Evolutionary conservation across 2,113 vertebrate genomes (phyloP).

Genomic region (Mixornis gularis): DNA sequence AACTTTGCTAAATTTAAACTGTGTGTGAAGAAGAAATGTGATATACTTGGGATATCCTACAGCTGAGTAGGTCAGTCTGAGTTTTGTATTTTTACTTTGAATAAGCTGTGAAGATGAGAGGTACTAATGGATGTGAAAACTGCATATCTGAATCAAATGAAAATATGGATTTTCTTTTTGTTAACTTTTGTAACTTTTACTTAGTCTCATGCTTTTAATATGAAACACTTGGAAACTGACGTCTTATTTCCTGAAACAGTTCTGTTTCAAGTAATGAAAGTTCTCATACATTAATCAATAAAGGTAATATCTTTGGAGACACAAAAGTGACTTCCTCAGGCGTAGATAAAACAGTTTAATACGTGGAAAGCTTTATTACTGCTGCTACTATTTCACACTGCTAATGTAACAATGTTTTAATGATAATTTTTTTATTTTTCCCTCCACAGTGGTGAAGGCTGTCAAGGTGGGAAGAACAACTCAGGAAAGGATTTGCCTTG

Average conservation of each 20-base stretch:
- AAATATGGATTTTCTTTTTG: background rate
- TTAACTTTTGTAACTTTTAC: background rate
- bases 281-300: background rate
- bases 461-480: background rate
- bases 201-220: background rate
- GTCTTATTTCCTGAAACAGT: background rate
- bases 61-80: background rate
- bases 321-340: background rate
- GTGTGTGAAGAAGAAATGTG: background rate
- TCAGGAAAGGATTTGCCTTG: constrained; percentile 13
- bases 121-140: background rate
- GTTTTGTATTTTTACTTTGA: background rate
- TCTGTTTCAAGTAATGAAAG: background rate
- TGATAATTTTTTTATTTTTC: background rate
- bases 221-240: background rate
- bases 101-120: background rate
- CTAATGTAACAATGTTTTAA: background rate
- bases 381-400: background rate
- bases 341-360: background rate
- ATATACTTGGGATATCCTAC: background rate
- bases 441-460: constrained; percentile 39
- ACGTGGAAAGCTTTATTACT: background rate
- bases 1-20: background rate
- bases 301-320: background rate
- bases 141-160: background rate